Evolutionary conservation across 2,797 vertebrate genomes (phyloP).

Genomic region (Scolopax bukidnonensis): DNA sequence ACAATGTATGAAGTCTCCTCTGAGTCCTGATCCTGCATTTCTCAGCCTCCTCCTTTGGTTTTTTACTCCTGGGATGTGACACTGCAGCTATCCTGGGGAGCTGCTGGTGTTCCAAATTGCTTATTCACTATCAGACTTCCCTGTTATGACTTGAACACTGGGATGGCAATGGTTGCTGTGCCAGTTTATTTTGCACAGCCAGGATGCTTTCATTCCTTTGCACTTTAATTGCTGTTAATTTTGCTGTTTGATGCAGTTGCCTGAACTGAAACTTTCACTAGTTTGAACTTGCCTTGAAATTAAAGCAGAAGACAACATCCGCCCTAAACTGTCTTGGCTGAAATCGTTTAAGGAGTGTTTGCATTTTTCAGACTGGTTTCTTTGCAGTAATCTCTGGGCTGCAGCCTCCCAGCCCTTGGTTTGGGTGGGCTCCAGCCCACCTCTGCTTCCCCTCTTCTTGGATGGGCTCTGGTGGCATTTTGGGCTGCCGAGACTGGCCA

Average conservation of each 20-base stretch:
- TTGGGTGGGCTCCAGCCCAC: not conserved
- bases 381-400: not conserved
- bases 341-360: not conserved
- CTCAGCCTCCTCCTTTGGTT: not conserved
- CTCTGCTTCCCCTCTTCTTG: not conserved
- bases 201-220: not conserved
- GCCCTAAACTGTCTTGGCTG: not conserved
- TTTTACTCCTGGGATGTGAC: not conserved
- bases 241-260: not conserved
- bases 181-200: not conserved
- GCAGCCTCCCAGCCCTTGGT: not conserved
- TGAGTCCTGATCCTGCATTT: not conserved
- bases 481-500: not conserved
- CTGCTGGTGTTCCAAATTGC: not conserved
- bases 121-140: not conserved
- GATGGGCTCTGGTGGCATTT: accelerated
- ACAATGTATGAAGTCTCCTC: not conserved
- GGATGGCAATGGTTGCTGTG: not conserved
- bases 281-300: conserved; percentile 25
- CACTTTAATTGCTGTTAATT: not conserved
- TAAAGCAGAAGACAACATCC: not conserved
- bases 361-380: not conserved
- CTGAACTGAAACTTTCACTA: not conserved
- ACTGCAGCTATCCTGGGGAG: not conserved
- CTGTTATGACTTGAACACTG: not conserved